Base-by-base conservation (phyloP, 2,888 invertebrate species). In the Ametastegia equiseti region DNA sequence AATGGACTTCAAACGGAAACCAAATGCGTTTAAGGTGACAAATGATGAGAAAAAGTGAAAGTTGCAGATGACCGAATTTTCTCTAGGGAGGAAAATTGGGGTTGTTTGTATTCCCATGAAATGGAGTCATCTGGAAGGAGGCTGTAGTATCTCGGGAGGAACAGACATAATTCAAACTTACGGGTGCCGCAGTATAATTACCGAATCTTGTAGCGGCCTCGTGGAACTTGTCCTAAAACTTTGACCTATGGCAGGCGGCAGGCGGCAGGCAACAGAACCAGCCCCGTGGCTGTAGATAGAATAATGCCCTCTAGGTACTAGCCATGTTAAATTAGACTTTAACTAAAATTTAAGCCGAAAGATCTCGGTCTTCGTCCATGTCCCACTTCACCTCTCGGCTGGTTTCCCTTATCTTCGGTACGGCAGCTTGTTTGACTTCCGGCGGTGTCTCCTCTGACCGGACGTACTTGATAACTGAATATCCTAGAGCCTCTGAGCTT, bases 91-190 rank as follows among this genome's bases (percentile, higher is more conserved):
- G 54, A 75, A 75, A 75, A 54, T 75, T 75, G 19, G 54, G 33
- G 75, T 19, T 54, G 36, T 54, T 50, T 5, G 33, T 54, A 42
- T 42, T n/a, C n/a, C 60, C 27, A 19, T 42, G 60, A 78, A 39
- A 54, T 45, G 42, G 42, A 54, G 42, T 42, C 39, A 13, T 54
- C 75, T 36, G 15, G 23, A 36, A 78, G 42, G 39, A 60, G 27
- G 84, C 83, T 83, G 82, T 83, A 75, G 85, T 84, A 81, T 63
- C 80, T 81, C 82, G 83, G 83, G 75, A 78, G 85, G 85, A 87
- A 88, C 87, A 86, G 86, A 86, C 89, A 89, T 90, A 89, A 90
- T 90, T 91, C 90, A 90, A 90, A 90, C 89, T 91, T 90, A 86
- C 86, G 83, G 83, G 83, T 85, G 85, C 88, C 87, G 86, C 87